A percentile compares a stretch with the other conserved stretches of the same genome.
Conservation (phyloP, 2,113 vertebrate genomes). For the Syrmaticus mikado region DNA sequence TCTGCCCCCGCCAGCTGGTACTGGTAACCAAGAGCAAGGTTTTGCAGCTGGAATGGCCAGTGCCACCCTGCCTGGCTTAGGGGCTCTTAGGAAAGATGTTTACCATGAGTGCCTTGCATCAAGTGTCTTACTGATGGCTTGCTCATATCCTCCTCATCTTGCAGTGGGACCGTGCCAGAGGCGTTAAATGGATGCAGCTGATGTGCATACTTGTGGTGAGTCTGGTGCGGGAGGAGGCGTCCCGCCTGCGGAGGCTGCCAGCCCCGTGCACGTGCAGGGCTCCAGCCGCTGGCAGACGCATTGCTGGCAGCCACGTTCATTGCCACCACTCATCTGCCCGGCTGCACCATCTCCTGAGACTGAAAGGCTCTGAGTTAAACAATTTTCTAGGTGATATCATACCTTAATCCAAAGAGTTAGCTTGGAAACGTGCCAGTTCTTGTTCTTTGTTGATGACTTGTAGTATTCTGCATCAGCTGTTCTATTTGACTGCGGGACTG, state of each 20-base stretch:
- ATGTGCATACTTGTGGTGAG: neutral
- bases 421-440: neutral
- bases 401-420: neutral
- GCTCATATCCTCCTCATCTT: neutral
- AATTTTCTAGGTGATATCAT: neutral
- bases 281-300: rapidly evolving
- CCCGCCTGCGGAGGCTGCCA: neutral
- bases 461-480: neutral
- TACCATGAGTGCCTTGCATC: neutral
- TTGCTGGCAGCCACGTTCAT: neutral
- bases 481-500: neutral
- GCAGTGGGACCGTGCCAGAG: neutral
- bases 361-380: neutral
- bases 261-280: rapidly evolving
- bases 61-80: neutral
- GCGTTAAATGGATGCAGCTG: neutral
- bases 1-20: neutral
- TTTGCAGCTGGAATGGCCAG: neutral
- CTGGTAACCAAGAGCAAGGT: neutral
- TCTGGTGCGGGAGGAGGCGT: neutral
- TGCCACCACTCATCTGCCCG: neutral
- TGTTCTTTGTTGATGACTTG: neutral
- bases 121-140: neutral
- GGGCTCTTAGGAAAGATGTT: neutral
- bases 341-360: neutral